A percentile compares a stretch with the other conserved stretches of the same genome.
Conservation (phyloP, 1,140 invertebrate genomes). For the Bacillus rossius region DNA sequence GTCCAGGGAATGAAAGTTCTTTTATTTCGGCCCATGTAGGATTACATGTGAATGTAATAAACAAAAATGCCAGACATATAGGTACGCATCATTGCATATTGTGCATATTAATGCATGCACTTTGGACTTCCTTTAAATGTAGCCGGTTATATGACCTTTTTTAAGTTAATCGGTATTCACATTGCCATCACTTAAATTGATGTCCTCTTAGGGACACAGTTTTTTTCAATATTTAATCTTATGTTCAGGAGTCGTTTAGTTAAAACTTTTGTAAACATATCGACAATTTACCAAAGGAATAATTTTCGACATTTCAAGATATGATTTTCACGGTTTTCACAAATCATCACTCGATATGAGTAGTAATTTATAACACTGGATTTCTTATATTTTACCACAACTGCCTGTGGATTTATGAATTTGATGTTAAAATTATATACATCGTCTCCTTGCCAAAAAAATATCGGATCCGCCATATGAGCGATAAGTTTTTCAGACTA, state of each 20-base stretch:
- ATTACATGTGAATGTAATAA: constrained; percentile 25
- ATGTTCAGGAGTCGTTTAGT: constrained; percentile 35
- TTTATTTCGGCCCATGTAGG: constrained; percentile 4
- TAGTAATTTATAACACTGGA: constrained; percentile 29
- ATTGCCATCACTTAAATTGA: constrained; percentile 38
- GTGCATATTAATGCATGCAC: constrained; percentile 41
- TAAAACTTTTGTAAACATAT: constrained; percentile 39
- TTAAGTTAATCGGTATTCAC: constrained; percentile 1
- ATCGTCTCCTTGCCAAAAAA: constrained; percentile 20
- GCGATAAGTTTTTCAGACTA: not conserved
- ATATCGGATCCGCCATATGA: constrained; percentile 19
- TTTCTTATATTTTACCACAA: constrained; percentile 21
- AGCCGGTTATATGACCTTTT: constrained; percentile 32
- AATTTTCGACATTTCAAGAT: constrained; percentile 30
- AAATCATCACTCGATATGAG: constrained; percentile 31
- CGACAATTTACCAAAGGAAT: constrained; percentile 38
- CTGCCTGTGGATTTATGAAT: not conserved
- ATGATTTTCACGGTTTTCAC: constrained; percentile 26
- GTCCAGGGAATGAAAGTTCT: not conserved
- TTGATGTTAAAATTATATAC: constrained; percentile 16
- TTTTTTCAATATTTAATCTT: constrained; percentile 32
- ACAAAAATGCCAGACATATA: constrained; percentile 26
- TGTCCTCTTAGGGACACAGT: constrained; percentile 43
- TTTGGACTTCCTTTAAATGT: constrained; percentile 36
- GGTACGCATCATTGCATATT: constrained; percentile 41